Evolutionary conservation across 2,113 vertebrate species (phyloP).

Genomic region (Orycteropus afer): DNA sequence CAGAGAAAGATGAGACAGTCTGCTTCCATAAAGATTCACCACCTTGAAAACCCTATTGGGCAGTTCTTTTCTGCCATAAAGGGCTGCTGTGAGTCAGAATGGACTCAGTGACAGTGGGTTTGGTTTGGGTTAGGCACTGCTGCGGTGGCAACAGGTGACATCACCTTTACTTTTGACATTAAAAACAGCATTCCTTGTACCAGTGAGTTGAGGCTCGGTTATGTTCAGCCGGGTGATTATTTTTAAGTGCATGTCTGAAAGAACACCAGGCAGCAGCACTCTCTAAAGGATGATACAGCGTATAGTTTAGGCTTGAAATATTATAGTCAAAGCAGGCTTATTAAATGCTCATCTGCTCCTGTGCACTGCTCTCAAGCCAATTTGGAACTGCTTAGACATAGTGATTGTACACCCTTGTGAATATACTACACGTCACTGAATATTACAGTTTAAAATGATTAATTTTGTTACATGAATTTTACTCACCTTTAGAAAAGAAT

Average conservation of each 20-base stretch:
- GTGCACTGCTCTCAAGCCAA: not conserved
- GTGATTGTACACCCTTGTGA: not conserved
- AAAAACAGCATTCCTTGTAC: not conserved
- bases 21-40: too few relatives aligned
- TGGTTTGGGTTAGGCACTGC: not conserved
- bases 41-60: too few relatives aligned
- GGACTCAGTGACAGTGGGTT: too few relatives aligned
- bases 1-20: too few relatives aligned
- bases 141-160: accelerated
- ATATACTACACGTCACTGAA: not conserved
- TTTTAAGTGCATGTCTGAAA: constrained; percentile 20
- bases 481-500: not conserved
- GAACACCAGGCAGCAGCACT: not conserved
- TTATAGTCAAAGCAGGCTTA: not conserved
- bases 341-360: not conserved
- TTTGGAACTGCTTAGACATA: not conserved
- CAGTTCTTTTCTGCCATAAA: not conserved
- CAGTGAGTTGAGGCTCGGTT: not conserved
- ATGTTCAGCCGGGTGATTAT: not conserved
- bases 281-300: not conserved
- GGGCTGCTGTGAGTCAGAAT: too few relatives aligned
- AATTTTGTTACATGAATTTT: not conserved
- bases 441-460: not conserved
- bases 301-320: not conserved
- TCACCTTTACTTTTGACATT: not conserved